Conservation (phyloP, 2,888 invertebrate species). For the Metallyticus violacea region DNA sequence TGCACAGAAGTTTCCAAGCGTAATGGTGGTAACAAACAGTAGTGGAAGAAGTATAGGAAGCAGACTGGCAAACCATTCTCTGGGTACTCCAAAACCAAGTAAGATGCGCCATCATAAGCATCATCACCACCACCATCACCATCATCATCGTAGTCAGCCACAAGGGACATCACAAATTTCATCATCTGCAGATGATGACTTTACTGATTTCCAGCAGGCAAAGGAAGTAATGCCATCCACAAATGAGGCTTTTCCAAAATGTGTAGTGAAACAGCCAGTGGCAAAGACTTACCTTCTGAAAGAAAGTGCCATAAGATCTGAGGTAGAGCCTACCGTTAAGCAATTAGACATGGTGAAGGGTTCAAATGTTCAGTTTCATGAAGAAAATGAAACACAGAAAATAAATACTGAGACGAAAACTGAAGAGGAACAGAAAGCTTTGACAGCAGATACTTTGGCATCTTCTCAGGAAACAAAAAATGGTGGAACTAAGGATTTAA, state of each 20-base stretch:
- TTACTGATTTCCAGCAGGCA: constrained; percentile 33
- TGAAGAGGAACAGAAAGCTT: not conserved
- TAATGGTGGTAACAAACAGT: constrained; percentile 38
- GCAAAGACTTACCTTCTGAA: constrained; percentile 28
- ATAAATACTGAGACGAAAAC: not conserved
- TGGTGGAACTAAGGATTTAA: constrained; percentile 40
- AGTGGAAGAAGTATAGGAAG: constrained; percentile 48
- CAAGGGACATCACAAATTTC: not conserved
- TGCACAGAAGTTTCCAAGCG: constrained; percentile 33
- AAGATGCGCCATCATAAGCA: constrained; percentile 26
- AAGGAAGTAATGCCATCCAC: constrained; percentile 26
- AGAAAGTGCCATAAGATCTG: constrained; percentile 30
- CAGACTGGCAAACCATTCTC: constrained; percentile 50
- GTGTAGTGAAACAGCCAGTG: constrained; percentile 43
- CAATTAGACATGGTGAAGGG: not conserved
- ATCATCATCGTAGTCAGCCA: not conserved
- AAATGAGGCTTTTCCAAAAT: constrained; percentile 44
- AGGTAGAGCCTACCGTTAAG: not conserved
- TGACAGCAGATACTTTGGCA: not conserved
- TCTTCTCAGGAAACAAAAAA: constrained; percentile 25
- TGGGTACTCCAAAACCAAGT: constrained; percentile 43
- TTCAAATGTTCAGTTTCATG: not conserved
- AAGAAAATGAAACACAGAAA: not conserved
- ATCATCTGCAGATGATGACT: constrained; percentile 25
- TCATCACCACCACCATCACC: constrained; percentile 23